Conservation (phyloP, 2,888 invertebrate genomes). For the Tholera decimalis region DNA sequence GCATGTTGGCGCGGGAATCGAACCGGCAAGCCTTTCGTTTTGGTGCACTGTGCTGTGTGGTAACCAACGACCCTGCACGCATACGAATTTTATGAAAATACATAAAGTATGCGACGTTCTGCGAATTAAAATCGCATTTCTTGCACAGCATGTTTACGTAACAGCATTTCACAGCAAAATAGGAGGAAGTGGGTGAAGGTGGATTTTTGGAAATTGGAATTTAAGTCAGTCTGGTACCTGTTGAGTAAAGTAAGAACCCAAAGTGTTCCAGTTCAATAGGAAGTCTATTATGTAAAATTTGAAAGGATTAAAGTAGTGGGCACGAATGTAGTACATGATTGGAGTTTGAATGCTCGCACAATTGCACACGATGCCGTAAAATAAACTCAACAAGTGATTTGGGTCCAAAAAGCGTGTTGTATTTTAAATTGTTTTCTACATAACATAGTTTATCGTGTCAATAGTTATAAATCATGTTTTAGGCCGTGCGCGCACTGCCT, state of each 20-base stretch:
- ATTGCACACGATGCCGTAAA: background rate
- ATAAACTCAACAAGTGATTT: background rate
- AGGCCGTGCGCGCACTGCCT: no score
- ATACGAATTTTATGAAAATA: constrained; percentile 46
- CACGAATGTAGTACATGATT: constrained; percentile 1
- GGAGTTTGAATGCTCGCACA: constrained; percentile 18
- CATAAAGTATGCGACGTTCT: constrained; percentile 27
- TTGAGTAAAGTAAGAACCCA: constrained; percentile 11
- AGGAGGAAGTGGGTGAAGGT: background rate
- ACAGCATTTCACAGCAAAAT: no score
- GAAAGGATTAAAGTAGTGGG: constrained; percentile 1
- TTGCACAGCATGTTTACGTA: constrained; percentile 30
- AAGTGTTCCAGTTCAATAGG: constrained; percentile 38
- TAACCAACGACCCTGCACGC: constrained; percentile 66
- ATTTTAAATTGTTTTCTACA: no score
- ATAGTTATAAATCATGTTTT: no score
- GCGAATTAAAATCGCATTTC: constrained; percentile 40
- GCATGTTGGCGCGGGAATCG: constrained; percentile 80
- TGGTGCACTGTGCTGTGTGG: constrained; percentile 65
- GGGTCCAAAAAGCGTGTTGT: no score
- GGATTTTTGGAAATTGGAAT: constrained; percentile 22
- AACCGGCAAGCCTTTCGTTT: constrained; percentile 83
- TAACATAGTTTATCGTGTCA: no score
- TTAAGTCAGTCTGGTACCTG: constrained; percentile 2
- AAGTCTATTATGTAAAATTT: constrained; percentile 12